These are phyloP conservation scores for Cotesia typhae DNA, from an alignment of 1,140 invertebrate species.

Conservation along the genomic window DNA sequence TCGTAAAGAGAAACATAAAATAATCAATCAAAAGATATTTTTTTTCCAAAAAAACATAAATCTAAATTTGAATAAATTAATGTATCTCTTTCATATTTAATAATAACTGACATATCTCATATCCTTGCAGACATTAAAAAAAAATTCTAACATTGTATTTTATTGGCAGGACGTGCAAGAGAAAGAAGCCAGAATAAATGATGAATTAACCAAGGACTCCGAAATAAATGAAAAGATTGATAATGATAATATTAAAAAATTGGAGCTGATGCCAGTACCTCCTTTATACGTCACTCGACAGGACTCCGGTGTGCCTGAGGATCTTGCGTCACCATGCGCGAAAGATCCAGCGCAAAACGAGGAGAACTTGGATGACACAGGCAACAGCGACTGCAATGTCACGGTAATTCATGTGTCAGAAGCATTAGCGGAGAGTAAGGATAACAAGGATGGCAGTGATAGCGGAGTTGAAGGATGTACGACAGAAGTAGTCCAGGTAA, in stretches of 20 bases:
- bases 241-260: slow-evolving; percentile 26
- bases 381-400: slow-evolving; percentile 58
- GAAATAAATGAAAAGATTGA: slow-evolving; percentile 23
- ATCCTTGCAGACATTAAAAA: no score
- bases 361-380: slow-evolving; percentile 48
- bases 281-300: slow-evolving; percentile 53
- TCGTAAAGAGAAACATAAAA: no score
- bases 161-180: neutral
- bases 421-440: slow-evolving; percentile 50
- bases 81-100: no score
- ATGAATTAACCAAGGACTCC: neutral
- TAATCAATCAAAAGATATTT: no score
- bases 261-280: slow-evolving; percentile 2
- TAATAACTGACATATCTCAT: no score
- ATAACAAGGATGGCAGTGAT: slow-evolving; percentile 75
- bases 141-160: neutral
- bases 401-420: slow-evolving; percentile 56
- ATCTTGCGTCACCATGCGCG: slow-evolving; percentile 50
- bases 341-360: slow-evolving; percentile 31
- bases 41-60: no score
- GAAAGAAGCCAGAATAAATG: neutral
- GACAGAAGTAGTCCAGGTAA: slow-evolving; percentile 58
- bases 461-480: slow-evolving; percentile 79
- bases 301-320: slow-evolving; percentile 59
- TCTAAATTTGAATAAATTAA: no score